Conservation (phyloP, 2,113 vertebrate species). For the Xiphophorus couchianus region DNA sequence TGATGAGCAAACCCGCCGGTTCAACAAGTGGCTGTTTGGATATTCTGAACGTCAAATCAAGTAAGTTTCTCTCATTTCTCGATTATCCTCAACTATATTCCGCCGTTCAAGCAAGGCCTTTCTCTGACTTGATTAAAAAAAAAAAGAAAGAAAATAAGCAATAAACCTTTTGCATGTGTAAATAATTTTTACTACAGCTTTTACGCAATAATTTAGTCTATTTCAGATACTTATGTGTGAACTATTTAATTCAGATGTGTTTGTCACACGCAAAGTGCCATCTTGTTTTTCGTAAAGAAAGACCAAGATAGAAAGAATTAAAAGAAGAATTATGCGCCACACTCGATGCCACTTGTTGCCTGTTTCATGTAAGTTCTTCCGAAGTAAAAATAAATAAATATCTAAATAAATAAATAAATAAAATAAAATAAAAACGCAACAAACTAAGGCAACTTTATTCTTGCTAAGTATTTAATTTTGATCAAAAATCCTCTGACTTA, state of each 20-base stretch:
- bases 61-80: constrained; percentile 73
- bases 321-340: neutral
- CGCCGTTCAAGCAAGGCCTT: neutral
- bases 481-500: neutral
- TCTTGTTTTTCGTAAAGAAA: neutral
- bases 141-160: too few species aligned
- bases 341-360: constrained; percentile 62
- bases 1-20: constrained; percentile 95
- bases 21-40: constrained; percentile 98
- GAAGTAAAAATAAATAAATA: neutral
- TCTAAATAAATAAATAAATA: too few species aligned
- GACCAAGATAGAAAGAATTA: neutral
- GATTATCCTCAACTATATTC: neutral
- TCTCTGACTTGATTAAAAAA: neutral
- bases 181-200: neutral
- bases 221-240: neutral
- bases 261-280: neutral
- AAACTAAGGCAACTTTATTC: neutral
- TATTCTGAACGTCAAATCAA: constrained; percentile 86
- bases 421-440: neutral
- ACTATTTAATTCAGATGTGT: neutral
- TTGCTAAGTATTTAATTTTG: neutral
- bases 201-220: neutral
- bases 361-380: neutral
- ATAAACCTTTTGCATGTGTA: neutral